These are phyloP conservation scores for Helicolenus hilgendorfi DNA, from an alignment of 2,797 vertebrate species.

Conservation along the genomic window DNA sequence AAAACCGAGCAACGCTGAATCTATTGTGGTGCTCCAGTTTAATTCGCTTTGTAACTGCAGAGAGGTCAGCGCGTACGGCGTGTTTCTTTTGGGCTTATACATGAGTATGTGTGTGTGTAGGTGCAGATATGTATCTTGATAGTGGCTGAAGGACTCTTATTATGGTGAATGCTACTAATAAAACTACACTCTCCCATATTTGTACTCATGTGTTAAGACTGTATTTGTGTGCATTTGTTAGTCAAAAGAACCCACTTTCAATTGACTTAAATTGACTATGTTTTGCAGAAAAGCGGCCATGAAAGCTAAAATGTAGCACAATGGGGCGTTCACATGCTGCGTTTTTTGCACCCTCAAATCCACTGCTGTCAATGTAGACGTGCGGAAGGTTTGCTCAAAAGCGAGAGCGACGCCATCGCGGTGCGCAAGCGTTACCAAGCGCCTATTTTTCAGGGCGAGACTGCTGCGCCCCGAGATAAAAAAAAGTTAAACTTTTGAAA, in stretches of 20 bases:
- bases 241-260: neutral
- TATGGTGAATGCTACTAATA: neutral
- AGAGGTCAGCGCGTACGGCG: neutral
- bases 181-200: neutral
- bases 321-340: fast-evolving
- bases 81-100: neutral
- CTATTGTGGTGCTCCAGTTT: constrained; percentile 15
- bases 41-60: neutral
- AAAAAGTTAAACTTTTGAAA: no score
- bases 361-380: no score
- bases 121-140: neutral
- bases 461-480: no score
- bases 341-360: no score
- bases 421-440: no score
- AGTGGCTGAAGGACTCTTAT: neutral
- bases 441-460: no score
- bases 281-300: neutral
- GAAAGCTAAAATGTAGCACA: neutral
- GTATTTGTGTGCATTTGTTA: neutral
- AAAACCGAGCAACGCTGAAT: constrained; percentile 9
- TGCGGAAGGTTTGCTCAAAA: no score
- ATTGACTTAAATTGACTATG: neutral
- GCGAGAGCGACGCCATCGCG: no score
- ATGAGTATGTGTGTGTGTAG: neutral
- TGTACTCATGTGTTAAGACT: neutral